Evolutionary conservation across 2,113 vertebrate species (phyloP).

Genomic region (Tretioscincus oriximinensis): DNA sequence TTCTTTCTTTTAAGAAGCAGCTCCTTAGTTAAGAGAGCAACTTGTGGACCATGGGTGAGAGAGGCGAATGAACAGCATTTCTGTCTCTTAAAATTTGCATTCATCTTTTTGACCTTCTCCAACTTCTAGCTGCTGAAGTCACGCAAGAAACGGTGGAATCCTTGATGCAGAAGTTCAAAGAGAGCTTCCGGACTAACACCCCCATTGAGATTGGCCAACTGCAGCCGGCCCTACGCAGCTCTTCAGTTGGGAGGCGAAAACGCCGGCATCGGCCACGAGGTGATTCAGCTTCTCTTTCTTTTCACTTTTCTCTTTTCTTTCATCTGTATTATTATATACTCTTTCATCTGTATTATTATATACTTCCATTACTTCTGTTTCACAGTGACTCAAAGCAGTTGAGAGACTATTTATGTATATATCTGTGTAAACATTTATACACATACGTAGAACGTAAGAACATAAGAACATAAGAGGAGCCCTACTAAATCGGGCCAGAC

Average conservation of each 20-base stretch:
- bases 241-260: constrained; percentile 82
- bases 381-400: too few species aligned
- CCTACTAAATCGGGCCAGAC: too few species aligned
- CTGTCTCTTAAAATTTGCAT: constrained; percentile 37
- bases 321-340: too few species aligned
- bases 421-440: too few species aligned
- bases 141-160: constrained; percentile 91
- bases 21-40: too few species aligned
- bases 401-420: too few species aligned
- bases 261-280: constrained; percentile 85
- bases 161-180: constrained; percentile 97
- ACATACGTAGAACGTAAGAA: too few species aligned
- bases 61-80: fast-evolving
- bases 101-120: constrained; percentile 25
- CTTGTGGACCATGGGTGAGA: not conserved
- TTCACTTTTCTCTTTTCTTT: not conserved
- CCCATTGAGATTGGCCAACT: constrained; percentile 90
- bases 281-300: constrained; percentile 52
- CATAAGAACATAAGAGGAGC: too few species aligned
- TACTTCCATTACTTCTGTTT: too few species aligned
- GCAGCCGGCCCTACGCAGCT: constrained; percentile 83
- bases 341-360: too few species aligned
- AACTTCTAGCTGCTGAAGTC: constrained; percentile 77
- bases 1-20: too few species aligned
- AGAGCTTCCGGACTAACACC: constrained; percentile 91